Conservation (phyloP, 1,140 invertebrate species). For the Heterodera schachtii region DNA sequence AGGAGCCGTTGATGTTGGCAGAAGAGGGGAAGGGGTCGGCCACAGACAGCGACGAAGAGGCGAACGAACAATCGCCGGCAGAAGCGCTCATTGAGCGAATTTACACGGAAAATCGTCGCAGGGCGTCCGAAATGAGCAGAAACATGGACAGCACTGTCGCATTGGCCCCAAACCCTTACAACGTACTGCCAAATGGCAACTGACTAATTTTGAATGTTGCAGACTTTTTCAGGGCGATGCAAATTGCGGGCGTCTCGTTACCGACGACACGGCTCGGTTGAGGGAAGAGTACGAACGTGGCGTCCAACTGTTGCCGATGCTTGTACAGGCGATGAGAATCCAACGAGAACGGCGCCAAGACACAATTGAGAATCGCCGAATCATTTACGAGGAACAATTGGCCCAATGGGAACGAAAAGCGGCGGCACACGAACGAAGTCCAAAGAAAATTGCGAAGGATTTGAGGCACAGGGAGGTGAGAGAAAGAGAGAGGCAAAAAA, state of each 20-base stretch:
- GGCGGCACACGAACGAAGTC: conserved; percentile 31
- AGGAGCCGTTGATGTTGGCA: conserved; percentile 19
- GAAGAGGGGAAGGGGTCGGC: conserved; percentile 21
- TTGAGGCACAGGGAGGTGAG: conserved; percentile 33
- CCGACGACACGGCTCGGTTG: conserved; percentile 9
- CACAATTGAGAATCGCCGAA: conserved; percentile 14
- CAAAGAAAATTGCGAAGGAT: conserved; percentile 43
- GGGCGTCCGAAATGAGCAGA: conserved; percentile 14
- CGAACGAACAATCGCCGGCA: conserved; percentile 8
- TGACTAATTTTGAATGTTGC: neutral
- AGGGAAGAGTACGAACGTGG: conserved; percentile 23
- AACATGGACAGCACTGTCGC: neutral
- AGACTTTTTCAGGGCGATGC: neutral
- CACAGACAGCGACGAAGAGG: conserved; percentile 14
- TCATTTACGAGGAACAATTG: conserved; percentile 35
- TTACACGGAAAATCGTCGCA: conserved; percentile 38
- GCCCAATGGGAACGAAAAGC: conserved; percentile 40
- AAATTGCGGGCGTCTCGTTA: neutral
- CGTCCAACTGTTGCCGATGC: conserved; percentile 19
- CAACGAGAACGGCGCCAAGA: conserved; percentile 29
- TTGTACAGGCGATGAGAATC: conserved; percentile 39
- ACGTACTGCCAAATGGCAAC: neutral
- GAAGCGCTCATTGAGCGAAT: conserved; percentile 37
- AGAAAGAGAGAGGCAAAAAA: no score
- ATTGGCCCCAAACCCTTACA: neutral